Evolutionary conservation across 1,140 invertebrate genomes (phyloP), one percentile per base, ranked within the genome.

Genomic region (Capitella teleta): DNA sequence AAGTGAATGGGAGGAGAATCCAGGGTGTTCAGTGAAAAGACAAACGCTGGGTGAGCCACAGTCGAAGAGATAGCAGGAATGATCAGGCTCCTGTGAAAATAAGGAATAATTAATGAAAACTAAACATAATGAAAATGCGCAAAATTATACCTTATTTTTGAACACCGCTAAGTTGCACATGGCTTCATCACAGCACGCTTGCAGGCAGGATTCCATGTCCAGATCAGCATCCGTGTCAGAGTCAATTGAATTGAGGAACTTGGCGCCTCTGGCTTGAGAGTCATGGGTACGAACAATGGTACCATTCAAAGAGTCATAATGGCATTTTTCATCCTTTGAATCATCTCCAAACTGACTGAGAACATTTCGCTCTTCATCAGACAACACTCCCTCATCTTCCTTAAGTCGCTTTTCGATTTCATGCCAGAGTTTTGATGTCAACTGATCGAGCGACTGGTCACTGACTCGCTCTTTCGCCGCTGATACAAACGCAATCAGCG

Each of bases 241-340:
- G 25, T n/a, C 56, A 91, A 73, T 62, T 25, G 83, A 78, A 61
- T 87, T 86, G 6, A 93, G 74, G 74, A 87, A 93, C 61, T 84
- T 85, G 10, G 88, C 90, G 23, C 90, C 89, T 76, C 88, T 80
- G 23, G 80, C 79, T 59, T 80, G 77, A 0, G 88, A 93, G 63
- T 92, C 88, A 58, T 87, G 80, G 0, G 88, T 92, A 49, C 85
- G 77, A 56, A 93, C 93, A 52, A 94, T 93, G 62, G 87, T 90
- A 66, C 24, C 28, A 26, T 54, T 54, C 21, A 25, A 19, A 16
- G 47, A 8, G 0, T 23, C 18, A 32, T 23, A 54, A 16, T 23
- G 21, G 41, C 30, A 4, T n/a, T 21, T 24, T 14, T 46, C 42
- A 10, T n/a, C n/a, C n/a, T n/a, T n/a, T n/a, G n/a, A n/a, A n/a